Base-by-base conservation (phyloP, 2,797 vertebrate species). In the Sebastes trivittatus region DNA sequence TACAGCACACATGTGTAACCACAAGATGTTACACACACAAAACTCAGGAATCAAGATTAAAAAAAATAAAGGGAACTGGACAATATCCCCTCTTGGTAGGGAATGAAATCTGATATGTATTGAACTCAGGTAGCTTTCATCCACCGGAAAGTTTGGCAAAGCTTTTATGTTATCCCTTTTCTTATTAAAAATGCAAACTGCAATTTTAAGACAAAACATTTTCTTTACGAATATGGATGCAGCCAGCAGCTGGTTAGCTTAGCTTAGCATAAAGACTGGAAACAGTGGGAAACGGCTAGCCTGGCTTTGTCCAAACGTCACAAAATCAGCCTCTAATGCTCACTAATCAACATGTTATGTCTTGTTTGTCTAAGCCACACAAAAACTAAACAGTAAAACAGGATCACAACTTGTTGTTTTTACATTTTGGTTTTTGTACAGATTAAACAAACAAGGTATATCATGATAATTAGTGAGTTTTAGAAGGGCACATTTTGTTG, bases 51-150 rank as follows among this genome's bases (percentile, higher is more conserved):
- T 70, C 10, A 32, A 77, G 16, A 72, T 73, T 7, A 4, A 2
- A 65, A 25, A 72, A 59, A 32, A 22, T 7, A 23, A 42, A 78
- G 14, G 18, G 29, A 68, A 68, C 0, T 29, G 27, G 55, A 72
- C 20, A 13, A 46, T 46, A 72, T 18, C 70, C 8, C 14, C 59
- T 52, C 20, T 63, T n/a, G 5, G 6, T 11, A 49, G 67, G 68
- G 77, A 90, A 83, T 83, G 63, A 54, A 61, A 77, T 67, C 54
- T 79, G 74, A 86, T 71, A 85, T 83, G 64, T 52, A 32, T 49
- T 67, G 2, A 78, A 56, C 36, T 78, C 60, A 11, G 72, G 72
- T 36, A 73, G 66, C 69, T 78, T 88, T 75, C 23, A 78, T 69
- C 72, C 32, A 78, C 2, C 13, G 10, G 81, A 81, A 82, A 64